Conservation (phyloP, 2,113 vertebrate genomes). For the Platysteira castanea region DNA sequence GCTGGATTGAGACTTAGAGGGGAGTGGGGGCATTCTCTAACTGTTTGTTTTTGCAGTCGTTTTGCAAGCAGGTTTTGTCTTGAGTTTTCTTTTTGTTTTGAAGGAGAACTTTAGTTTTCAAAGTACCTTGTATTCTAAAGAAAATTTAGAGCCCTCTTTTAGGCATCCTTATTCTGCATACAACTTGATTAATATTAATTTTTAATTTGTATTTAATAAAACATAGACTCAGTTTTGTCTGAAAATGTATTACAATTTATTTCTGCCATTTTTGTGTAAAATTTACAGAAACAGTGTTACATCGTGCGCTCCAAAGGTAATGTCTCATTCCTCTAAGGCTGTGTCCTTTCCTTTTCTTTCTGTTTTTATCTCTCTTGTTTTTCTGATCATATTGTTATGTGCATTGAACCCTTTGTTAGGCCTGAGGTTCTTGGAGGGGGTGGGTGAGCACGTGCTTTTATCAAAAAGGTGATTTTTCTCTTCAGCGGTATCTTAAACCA, state of each 20-base stretch:
- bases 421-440: neutral
- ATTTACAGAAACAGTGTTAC: conserved; percentile 99
- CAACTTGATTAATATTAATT: conserved; percentile 69
- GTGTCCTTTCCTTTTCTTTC: conserved; percentile 76
- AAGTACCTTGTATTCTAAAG: conserved; percentile 61
- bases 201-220: conserved; percentile 74
- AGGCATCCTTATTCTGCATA: conserved; percentile 76
- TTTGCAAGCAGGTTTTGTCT: neutral
- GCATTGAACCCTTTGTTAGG: conserved; percentile 66
- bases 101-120: conserved; percentile 29
- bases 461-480: neutral
- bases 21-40: neutral
- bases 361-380: conserved; percentile 64
- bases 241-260: conserved; percentile 99
- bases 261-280: conserved; percentile 99
- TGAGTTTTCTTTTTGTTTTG: neutral
- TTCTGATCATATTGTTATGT: conserved; percentile 74
- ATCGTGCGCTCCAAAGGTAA: conserved; percentile 99
- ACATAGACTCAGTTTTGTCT: conserved; percentile 83
- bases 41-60: neutral
- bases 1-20: neutral
- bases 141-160: conserved; percentile 81
- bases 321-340: conserved; percentile 96
- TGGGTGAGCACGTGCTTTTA: neutral
- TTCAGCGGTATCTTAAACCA: neutral